Conservation (phyloP, 1,140 invertebrate species). For the Drosophila ficusphila region DNA sequence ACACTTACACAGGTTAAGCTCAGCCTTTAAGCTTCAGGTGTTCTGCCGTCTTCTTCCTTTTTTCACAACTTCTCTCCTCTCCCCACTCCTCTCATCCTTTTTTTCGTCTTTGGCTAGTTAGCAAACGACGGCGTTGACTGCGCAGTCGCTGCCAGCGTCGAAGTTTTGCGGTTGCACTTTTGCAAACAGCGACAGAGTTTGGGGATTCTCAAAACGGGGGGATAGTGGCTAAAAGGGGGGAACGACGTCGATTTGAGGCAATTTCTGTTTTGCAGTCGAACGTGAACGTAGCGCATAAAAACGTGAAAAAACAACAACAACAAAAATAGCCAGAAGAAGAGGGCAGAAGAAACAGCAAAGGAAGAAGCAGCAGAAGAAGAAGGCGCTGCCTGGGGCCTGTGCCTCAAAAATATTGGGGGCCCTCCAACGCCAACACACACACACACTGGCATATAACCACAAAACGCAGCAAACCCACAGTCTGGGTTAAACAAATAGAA, state of each 20-base stretch:
- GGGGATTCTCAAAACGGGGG: not conserved
- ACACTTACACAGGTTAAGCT: constrained; percentile 27
- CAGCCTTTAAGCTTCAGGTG: constrained; percentile 67
- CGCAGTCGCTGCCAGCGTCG: constrained; percentile 5
- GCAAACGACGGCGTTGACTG: constrained; percentile 37
- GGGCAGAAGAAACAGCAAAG: constrained; percentile 3
- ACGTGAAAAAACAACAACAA: constrained; percentile 41
- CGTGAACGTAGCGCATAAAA: constrained; percentile 78
- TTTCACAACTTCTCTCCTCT: constrained; percentile 6
- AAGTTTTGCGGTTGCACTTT: constrained; percentile 30
- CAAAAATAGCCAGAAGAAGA: constrained; percentile 15
- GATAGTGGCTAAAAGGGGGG: no score
- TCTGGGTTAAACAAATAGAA: not conserved
- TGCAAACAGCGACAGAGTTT: constrained; percentile 1
- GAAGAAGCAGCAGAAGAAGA: constrained; percentile 23
- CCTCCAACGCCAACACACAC: constrained; percentile 39
- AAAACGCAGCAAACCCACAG: not conserved
- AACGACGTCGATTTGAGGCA: constrained; percentile 71
- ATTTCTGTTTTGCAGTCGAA: constrained; percentile 72
- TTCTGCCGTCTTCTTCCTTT: constrained; percentile 56
- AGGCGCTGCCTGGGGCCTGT: constrained; percentile 45
- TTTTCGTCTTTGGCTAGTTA: constrained; percentile 57
- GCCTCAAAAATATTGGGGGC: constrained; percentile 33
- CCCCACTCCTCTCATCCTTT: constrained; percentile 17
- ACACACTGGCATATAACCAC: constrained; percentile 11